Conservation (phyloP, 1,140 invertebrate species). For the Papilio xuthus region DNA sequence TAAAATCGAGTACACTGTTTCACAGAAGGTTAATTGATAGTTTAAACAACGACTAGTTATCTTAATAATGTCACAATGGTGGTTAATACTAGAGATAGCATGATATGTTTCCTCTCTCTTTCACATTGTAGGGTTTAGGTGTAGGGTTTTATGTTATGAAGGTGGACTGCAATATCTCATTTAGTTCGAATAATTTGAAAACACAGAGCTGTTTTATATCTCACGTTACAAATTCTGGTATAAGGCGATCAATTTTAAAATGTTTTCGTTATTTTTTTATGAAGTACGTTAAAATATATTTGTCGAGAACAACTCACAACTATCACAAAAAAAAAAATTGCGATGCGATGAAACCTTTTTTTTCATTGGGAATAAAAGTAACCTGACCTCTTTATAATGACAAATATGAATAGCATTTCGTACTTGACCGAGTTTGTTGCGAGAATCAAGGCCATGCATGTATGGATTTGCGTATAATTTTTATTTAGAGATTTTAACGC, state of each 20-base stretch:
- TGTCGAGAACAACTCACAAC: too few species aligned
- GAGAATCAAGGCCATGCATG: background rate
- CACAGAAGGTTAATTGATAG: conserved; percentile 24
- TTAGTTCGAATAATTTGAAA: background rate
- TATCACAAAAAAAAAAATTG: too few species aligned
- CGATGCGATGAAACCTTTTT: too few species aligned
- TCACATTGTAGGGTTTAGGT: background rate
- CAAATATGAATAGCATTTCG: background rate
- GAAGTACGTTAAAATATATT: background rate
- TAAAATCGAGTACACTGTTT: background rate
- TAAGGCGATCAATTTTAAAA: background rate
- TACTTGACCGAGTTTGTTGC: background rate
- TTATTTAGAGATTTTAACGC: background rate
- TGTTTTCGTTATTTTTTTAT: background rate
- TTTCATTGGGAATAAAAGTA: background rate
- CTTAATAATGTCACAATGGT: conserved; percentile 16
- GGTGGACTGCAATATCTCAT: background rate
- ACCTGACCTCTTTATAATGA: background rate
- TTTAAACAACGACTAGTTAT: conserved; percentile 5
- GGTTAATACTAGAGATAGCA: conserved; percentile 10
- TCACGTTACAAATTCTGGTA: background rate
- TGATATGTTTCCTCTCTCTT: background rate
- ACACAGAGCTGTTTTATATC: background rate
- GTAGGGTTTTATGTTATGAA: background rate
- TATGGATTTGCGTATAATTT: background rate